These are phyloP conservation scores for Copidosoma floridanum DNA, from an alignment of 1,140 invertebrate genomes.

Conservation along the genomic window DNA sequence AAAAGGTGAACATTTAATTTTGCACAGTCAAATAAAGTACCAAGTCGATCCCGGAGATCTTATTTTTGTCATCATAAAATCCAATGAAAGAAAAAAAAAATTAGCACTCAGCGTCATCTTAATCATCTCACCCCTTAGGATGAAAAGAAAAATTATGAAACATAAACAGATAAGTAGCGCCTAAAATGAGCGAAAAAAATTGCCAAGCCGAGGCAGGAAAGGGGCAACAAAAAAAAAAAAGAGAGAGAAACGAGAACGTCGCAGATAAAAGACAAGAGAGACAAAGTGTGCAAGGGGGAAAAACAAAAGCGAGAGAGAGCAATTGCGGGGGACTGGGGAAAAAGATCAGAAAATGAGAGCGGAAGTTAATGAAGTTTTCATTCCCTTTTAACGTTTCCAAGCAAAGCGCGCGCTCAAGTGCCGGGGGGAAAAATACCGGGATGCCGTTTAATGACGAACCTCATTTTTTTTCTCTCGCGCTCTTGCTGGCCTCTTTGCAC, in stretches of 20 bases:
- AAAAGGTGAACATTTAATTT: no score
- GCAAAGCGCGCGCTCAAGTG: constrained; percentile 1
- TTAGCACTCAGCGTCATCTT: no score
- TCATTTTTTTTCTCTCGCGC: background rate
- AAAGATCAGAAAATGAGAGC: constrained; percentile 14
- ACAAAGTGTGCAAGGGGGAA: no score
- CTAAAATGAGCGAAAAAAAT: no score
- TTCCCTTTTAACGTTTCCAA: constrained; percentile 15
- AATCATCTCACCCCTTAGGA: no score
- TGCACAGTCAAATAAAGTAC: no score
- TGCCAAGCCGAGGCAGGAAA: background rate
- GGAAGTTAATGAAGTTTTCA: constrained; percentile 18
- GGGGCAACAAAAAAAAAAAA: background rate
- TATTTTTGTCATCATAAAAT: no score
- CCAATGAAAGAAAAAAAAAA: no score
- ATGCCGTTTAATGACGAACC: constrained; percentile 2
- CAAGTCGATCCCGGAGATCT: no score
- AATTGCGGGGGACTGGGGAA: background rate
- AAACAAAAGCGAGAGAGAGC: background rate
- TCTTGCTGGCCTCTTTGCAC: background rate
- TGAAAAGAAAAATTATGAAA: no score
- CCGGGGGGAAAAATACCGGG: background rate
- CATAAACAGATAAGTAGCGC: no score
- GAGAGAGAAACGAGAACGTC: background rate
- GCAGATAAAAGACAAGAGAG: background rate